Evolutionary conservation across 92 coral and sea anemone genomes (phyloP), one percentile per base, ranked within the genome.

Genomic region (Epizoanthus scotinus): DNA sequence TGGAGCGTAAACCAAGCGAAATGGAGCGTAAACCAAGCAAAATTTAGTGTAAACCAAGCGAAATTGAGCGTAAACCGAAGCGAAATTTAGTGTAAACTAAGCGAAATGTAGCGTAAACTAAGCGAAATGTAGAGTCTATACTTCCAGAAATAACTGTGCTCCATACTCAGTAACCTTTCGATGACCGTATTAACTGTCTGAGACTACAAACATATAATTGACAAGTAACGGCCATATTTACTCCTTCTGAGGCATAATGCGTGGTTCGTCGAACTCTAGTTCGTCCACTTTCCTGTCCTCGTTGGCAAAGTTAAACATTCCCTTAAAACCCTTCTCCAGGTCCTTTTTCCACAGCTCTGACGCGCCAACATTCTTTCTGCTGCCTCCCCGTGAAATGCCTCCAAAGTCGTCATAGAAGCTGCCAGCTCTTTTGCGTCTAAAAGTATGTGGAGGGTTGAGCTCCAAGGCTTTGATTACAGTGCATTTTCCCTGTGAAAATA

Each of bases 381-480:
- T 58, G 40, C 85, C 70, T 4, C 77, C 84, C n/a, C 62, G 69
- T 3, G 82, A 47, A 13, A 93, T 88, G 77, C 81, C 12, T 8
- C 91, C 83, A 34, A 82, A 80, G 83, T 75, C 73, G 13, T 86
- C 81, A 38, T 85, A 86, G 1, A 87, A 91, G 19, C 80, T 85
- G 2, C 61, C 77, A 13, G 83, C 27, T 62, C 71, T 66, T 75
- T 71, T 83, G 7, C 89, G 86, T 13, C 83, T 84, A 34, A 77
- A 27, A 1, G 50, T 67, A n/a, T 81, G 82, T 1, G 71, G 69
- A 58, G 67, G 78, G 64, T 78, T 87, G 28, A 96, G 90, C 40
- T 96, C 89, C 73, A 93, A 87, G 0, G 90, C 93, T 83, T 96
- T 93, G 80, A 93, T 86, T 19, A 95, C 96, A 22, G 90, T 86